A percentile compares a stretch with the other conserved stretches of the same genome.
These are phyloP conservation scores for Pangasius krempfi DNA, from an alignment of 2,797 vertebrate genomes.

Conservation along the genomic window DNA sequence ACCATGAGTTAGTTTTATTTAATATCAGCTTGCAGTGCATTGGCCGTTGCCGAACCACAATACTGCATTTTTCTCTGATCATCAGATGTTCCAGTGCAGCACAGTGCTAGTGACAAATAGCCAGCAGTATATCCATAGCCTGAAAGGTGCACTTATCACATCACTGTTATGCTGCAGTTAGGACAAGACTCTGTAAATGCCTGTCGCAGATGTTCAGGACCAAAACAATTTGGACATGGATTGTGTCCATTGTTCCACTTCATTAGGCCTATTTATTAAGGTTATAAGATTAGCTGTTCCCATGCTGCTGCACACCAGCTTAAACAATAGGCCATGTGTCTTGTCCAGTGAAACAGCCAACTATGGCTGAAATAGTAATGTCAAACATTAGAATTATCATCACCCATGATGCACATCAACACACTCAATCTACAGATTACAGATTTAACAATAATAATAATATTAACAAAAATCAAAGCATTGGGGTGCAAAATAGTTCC, in stretches of 20 bases:
- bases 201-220: neutral
- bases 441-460: neutral
- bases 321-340: neutral
- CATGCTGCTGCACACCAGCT: neutral
- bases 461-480: neutral
- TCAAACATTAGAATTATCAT: neutral
- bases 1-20: neutral
- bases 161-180: neutral
- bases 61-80: neutral
- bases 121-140: constrained; percentile 7
- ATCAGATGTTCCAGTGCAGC: neutral
- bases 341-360: no score
- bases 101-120: neutral
- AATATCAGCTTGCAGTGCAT: neutral
- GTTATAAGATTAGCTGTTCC: neutral
- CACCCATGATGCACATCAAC: neutral
- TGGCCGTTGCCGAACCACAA: neutral
- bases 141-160: constrained; percentile 12
- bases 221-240: neutral
- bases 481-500: neutral
- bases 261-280: neutral
- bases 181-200: neutral
- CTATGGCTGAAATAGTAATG: neutral
- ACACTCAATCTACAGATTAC: neutral
- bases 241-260: neutral